These are phyloP conservation scores for Galaxea fascicularis DNA, from an alignment of 92 coral and sea anemone species.

Conservation along the genomic window DNA sequence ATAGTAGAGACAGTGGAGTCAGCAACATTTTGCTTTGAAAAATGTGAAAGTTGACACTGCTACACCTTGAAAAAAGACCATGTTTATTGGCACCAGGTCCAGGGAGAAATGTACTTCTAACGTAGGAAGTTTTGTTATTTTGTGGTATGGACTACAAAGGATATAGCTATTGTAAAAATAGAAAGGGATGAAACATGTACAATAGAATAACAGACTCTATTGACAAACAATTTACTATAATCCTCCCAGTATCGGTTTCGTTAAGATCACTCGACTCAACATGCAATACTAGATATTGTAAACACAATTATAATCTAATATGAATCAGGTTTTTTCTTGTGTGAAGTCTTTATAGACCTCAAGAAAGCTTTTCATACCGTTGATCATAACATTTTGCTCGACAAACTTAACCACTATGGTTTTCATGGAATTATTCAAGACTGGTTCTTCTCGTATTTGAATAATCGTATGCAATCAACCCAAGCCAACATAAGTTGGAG, in stretches of 20 bases:
- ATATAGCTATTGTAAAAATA: too few species aligned
- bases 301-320: not conserved
- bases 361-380: too few species aligned
- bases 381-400: not conserved
- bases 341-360: not conserved
- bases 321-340: not conserved
- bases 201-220: not conserved
- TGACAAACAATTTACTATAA: not conserved
- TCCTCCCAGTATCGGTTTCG: not conserved
- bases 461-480: too few species aligned
- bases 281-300: too few species aligned
- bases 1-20: constrained; percentile 27
- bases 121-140: constrained; percentile 14
- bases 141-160: too few species aligned
- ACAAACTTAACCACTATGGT: too few species aligned
- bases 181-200: too few species aligned
- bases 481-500: not conserved
- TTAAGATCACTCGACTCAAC: not conserved
- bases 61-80: constrained; percentile 19
- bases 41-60: constrained; percentile 33
- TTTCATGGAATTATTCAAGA: too few species aligned
- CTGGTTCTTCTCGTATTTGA: too few species aligned
- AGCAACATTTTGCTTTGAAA: constrained; percentile 42
- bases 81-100: too few species aligned
- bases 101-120: constrained; percentile 15